Evolutionary conservation across 1,140 invertebrate genomes (phyloP).

Genomic region (Acromyrmex charruanus): DNA sequence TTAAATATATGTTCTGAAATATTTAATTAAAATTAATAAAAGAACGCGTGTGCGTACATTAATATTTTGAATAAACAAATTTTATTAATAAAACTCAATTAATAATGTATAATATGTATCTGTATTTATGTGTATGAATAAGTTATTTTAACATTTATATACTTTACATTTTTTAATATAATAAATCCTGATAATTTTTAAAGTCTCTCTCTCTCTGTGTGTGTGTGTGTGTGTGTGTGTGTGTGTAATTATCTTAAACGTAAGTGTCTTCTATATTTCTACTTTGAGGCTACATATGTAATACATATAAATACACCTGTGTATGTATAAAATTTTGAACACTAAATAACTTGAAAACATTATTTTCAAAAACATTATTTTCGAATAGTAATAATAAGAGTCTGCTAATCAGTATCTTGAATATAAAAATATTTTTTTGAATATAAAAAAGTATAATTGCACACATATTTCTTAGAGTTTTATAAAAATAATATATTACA

Average conservation of each 20-base stretch:
- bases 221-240: too few relatives aligned
- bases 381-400: too few relatives aligned
- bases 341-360: too few relatives aligned
- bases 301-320: too few relatives aligned
- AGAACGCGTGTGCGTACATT: not conserved
- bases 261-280: slow-evolving; percentile 4
- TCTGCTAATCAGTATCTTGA: too few relatives aligned
- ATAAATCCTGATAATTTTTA: not conserved
- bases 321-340: too few relatives aligned
- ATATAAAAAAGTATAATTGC: not conserved
- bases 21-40: slow-evolving; percentile 17
- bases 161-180: not conserved
- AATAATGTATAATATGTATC: not conserved
- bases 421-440: not conserved
- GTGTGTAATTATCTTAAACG: not conserved
- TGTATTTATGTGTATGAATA: not conserved
- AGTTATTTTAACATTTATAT: slow-evolving; percentile 4
- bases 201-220: too few relatives aligned
- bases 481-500: slow-evolving; percentile 6
- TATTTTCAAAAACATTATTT: too few relatives aligned
- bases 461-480: not conserved
- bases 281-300: not conserved
- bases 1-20: not conserved
- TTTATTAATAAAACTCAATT: not conserved
- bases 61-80: slow-evolving; percentile 12